These are phyloP conservation scores for Clistopyga incitator DNA, from an alignment of 2,888 invertebrate species.

Conservation along the genomic window DNA sequence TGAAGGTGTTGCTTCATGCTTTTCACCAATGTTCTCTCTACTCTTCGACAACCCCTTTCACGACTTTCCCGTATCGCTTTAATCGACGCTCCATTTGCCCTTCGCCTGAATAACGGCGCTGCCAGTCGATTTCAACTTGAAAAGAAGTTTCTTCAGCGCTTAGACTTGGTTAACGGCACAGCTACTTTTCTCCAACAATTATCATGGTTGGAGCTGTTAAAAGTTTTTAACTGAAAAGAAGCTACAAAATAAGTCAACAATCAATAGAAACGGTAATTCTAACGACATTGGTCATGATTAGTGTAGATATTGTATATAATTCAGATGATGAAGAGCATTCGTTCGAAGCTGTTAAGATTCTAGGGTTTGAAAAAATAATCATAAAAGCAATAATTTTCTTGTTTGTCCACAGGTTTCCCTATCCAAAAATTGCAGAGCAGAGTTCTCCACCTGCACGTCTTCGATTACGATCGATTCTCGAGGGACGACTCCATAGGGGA, in stretches of 20 bases:
- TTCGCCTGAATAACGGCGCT: slow-evolving; percentile 2
- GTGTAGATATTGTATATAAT: neutral
- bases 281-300: neutral
- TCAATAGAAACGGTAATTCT: neutral
- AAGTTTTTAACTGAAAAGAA: neutral
- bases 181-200: neutral
- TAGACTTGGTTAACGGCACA: neutral
- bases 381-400: neutral
- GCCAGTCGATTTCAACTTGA: neutral
- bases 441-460: slow-evolving; percentile 96
- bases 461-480: slow-evolving; percentile 97
- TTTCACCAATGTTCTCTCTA: slow-evolving; percentile 22
- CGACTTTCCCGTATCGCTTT: slow-evolving; percentile 22
- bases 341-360: neutral
- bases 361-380: neutral
- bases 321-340: neutral
- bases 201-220: neutral
- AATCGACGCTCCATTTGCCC: slow-evolving; percentile 19
- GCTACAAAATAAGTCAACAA: neutral
- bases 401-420: slow-evolving; percentile 88
- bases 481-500: slow-evolving; percentile 97
- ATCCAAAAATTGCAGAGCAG: slow-evolving; percentile 96
- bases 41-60: slow-evolving; percentile 31
- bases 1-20: slow-evolving; percentile 7
- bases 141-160: neutral